A percentile compares a stretch with the other conserved stretches of the same genome.
These are phyloP conservation scores for Dastarcus helophoroides DNA, from an alignment of 2,888 invertebrate species.

Conservation along the genomic window DNA sequence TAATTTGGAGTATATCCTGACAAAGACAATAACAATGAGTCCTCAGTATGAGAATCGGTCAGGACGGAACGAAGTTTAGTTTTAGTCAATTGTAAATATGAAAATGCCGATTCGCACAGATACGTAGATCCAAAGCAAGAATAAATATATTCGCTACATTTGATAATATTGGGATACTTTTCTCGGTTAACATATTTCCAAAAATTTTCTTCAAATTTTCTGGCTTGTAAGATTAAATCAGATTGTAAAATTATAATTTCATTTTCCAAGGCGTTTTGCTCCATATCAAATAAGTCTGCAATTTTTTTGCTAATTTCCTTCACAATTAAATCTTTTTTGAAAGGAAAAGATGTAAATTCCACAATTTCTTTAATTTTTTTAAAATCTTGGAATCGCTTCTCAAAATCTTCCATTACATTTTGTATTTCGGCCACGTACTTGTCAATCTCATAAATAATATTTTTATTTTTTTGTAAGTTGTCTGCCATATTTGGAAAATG, in stretches of 20 bases:
- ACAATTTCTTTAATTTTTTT: conserved; percentile 13
- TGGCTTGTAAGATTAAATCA: too few relatives aligned
- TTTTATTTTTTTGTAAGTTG: conserved; percentile 11
- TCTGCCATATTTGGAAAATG: conserved; percentile 9
- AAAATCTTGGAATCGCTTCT: conserved; percentile 13
- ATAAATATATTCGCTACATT: conserved; percentile 13
- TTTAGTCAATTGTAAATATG: too few relatives aligned
- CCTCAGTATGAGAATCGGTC: conserved; percentile 14
- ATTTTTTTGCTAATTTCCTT: conserved; percentile 11
- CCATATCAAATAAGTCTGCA: conserved; percentile 13
- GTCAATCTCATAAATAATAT: conserved; percentile 11
- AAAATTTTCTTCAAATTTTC: too few relatives aligned
- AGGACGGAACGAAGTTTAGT: too few relatives aligned
- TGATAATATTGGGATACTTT: conserved; percentile 13
- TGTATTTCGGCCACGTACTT: conserved; percentile 12
- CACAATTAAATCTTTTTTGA: conserved; percentile 12
- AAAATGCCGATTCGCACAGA: conserved; percentile 15
- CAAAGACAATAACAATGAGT: conserved; percentile 10
- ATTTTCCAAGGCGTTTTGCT: conserved; percentile 13
- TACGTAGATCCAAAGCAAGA: conserved; percentile 12
- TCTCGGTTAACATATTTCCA: too few relatives aligned
- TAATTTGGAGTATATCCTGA: conserved; percentile 10
- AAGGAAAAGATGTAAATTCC: conserved; percentile 11
- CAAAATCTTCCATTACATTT: conserved; percentile 13
- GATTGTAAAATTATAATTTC: conserved; percentile 15